A percentile compares a stretch with the other conserved stretches of the same genome.
Evolutionary conservation across 2,113 vertebrate species (phyloP).

Genomic region (Microcebus tavaratra): DNA sequence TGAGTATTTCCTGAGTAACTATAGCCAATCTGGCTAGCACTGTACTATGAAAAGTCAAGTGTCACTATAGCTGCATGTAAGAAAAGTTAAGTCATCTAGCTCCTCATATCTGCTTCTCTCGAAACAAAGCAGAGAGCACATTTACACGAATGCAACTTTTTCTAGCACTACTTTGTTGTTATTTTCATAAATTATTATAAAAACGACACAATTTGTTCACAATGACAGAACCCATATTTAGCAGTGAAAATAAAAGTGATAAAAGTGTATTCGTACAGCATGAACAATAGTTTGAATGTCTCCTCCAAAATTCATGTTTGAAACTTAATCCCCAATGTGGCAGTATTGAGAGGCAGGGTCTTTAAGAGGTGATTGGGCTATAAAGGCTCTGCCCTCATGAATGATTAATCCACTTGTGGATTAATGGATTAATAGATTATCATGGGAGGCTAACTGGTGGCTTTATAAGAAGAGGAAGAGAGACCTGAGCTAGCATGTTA

Average conservation of each 20-base stretch:
- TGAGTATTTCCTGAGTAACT: background rate
- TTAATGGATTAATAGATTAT: background rate
- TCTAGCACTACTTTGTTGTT: background rate
- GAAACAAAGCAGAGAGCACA: no score
- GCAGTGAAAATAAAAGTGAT: background rate
- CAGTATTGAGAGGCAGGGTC: no score
- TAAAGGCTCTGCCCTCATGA: background rate
- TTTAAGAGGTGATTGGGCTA: background rate
- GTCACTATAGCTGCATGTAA: rapidly evolving
- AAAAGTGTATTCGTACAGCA: background rate
- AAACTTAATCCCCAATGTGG: background rate
- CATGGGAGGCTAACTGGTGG: background rate
- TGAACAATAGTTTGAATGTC: background rate
- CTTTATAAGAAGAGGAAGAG: background rate
- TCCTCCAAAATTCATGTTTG: background rate
- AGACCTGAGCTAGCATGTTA: background rate
- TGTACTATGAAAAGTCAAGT: background rate
- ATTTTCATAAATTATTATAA: background rate
- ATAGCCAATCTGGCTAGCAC: background rate
- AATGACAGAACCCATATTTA: background rate
- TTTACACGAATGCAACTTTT: background rate
- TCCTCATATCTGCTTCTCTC: background rate
- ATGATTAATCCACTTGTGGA: background rate
- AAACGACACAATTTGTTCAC: background rate
- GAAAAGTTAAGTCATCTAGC: rapidly evolving